Evolutionary conservation across 2,888 invertebrate species (phyloP), one percentile per base, ranked within the genome.

Genomic region (Agrochola litura): DNA sequence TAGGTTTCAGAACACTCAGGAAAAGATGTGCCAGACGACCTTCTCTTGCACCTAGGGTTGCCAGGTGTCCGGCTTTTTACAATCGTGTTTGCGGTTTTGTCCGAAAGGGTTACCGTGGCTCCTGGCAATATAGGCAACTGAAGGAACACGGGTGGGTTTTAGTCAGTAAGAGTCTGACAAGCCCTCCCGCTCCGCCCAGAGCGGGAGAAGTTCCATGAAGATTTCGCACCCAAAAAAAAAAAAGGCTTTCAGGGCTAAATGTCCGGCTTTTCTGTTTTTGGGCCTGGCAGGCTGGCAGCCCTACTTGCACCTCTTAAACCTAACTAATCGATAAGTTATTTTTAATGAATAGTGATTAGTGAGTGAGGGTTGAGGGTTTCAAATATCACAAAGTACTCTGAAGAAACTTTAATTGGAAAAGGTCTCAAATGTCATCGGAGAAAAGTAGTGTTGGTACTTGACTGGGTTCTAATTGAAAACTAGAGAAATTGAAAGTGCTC

Each of bases 331-430:
- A 41, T 52, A 49, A 37, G 37, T 49, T 49, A 22, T 37, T 52
- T 25, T 22, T 58, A 43, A 76, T 19, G 16, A 54, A 61, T 68
- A 76, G 52, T 25, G 16, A 54, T 69, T 68, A 76, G 52, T 25
- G 12, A 69, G 46, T 5, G 37, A 76, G 25, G 69, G 54, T 54
- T 37, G 61, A 30, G 19, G 22, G 75, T 52, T 41, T 66, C 66
- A 16, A 43, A 19, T 76, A 41, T 58, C 69, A 56, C 73, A 73
- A 77, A 60, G 56, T 77, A 77, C 30, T 65, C 5, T n/a, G 16
- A 61, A 73, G 16, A 43, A 81, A 64, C 16, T 82, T 70, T 75
- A 75, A 82, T 78, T 68, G 30, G 49, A 30, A 66, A 46, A 22
- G 46, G 67, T 52, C 58, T 69, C 46, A 46, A 70, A 66, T 46